Evolutionary conservation across 1,140 invertebrate species (phyloP).

Genomic region (Wiebesia pumilae): DNA sequence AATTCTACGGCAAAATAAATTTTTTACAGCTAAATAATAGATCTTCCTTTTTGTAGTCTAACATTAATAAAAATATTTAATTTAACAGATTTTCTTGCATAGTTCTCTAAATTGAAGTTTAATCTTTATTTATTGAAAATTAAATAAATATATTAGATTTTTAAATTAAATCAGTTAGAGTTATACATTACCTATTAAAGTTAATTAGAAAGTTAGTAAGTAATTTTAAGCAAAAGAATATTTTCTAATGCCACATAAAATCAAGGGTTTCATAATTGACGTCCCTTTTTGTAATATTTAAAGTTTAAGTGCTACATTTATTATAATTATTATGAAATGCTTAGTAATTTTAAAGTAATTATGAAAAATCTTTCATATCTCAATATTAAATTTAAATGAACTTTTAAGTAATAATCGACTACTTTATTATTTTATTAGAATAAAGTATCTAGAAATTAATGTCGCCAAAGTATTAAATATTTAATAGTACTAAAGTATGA

Average conservation of each 20-base stretch:
- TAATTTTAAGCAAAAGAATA: background rate
- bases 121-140: no score
- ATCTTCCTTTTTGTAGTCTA: background rate
- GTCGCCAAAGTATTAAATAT: slow-evolving; percentile 21
- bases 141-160: no score
- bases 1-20: background rate
- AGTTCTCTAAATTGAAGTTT: no score
- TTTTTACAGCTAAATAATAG: background rate
- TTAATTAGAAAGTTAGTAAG: no score
- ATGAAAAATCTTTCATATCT: slow-evolving; percentile 5
- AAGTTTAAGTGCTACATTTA: background rate
- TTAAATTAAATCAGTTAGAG: no score
- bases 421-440: slow-evolving; percentile 21
- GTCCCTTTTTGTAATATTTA: background rate
- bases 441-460: slow-evolving; percentile 25
- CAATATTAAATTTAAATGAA: slow-evolving; percentile 4
- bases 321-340: background rate
- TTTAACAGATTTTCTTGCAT: no score
- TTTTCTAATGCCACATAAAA: background rate
- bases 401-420: background rate
- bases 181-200: no score
- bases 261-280: background rate
- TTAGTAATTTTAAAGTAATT: slow-evolving; percentile 13
- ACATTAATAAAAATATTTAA: no score
- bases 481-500: slow-evolving; percentile 15